Evolutionary conservation across 2,797 vertebrate genomes (phyloP).

Genomic region (Syngnathus rostellatus): DNA sequence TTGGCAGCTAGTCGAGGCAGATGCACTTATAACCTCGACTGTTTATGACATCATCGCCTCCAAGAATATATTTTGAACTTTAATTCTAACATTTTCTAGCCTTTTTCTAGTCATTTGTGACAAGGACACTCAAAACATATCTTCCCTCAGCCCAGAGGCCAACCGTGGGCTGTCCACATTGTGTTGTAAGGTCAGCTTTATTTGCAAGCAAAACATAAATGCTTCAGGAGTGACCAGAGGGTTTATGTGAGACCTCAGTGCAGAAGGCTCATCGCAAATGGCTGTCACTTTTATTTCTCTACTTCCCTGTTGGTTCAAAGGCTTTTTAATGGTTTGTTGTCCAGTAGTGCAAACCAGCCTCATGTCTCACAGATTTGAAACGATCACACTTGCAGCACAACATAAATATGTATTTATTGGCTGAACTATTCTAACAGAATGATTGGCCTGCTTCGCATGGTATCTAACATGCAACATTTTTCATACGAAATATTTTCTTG

Average conservation of each 20-base stretch:
- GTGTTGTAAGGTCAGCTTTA: slow-evolving; percentile 53
- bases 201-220: slow-evolving; percentile 53
- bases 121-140: slow-evolving; percentile 52
- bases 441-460: too few relatives aligned
- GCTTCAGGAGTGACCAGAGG: slow-evolving; percentile 22
- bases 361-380: neutral
- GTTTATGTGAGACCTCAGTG: slow-evolving; percentile 14
- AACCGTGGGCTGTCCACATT: slow-evolving; percentile 27
- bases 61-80: slow-evolving; percentile 23
- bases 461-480: too few relatives aligned
- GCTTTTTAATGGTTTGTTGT: slow-evolving; percentile 47
- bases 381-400: neutral
- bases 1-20: neutral
- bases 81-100: slow-evolving; percentile 35
- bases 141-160: slow-evolving; percentile 36
- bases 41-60: neutral
- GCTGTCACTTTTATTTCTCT: slow-evolving; percentile 26
- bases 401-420: too few relatives aligned
- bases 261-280: slow-evolving; percentile 19
- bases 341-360: slow-evolving; percentile 18
- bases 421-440: too few relatives aligned
- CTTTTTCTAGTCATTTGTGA: slow-evolving; percentile 41
- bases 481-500: too few relatives aligned
- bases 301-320: slow-evolving; percentile 17
- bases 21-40: neutral